Percentiles rank a stretch among this genome's conserved stretches.
phyloP scores from a whole-genome alignment of 2,888 invertebrate species.

The Drepana falcataria region DNA sequence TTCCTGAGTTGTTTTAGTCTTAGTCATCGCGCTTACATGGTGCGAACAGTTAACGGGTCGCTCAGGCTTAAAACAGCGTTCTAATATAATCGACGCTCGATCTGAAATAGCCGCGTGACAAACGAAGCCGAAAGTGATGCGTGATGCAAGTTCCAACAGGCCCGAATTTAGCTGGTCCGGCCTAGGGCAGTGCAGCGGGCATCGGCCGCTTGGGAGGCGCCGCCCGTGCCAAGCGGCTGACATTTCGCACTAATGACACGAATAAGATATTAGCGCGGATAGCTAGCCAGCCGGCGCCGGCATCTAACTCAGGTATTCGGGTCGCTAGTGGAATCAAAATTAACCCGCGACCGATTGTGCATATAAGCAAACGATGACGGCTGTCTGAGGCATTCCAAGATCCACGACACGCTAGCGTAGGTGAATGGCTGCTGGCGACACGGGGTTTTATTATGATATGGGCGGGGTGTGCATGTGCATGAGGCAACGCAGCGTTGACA shows the following conservation, averaged over 20 bases:
- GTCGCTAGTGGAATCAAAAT: conserved; percentile 55
- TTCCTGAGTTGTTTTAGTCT: conserved; percentile 46
- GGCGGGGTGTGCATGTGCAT: conserved; percentile 16
- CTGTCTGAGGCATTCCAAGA: conserved; percentile 10
- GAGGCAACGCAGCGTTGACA: conserved; percentile 37
- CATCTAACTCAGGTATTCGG: conserved; percentile 53
- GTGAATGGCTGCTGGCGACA: no score
- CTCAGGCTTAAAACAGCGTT: conserved; percentile 63
- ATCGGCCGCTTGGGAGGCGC: conserved; percentile 50
- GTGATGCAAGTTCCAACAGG: conserved; percentile 63
- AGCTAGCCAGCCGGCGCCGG: conserved; percentile 49
- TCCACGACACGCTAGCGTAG: no score
- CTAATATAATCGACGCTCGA: conserved; percentile 72
- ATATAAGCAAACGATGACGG: conserved; percentile 21
- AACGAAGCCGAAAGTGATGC: conserved; percentile 76
- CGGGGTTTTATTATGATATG: no score
- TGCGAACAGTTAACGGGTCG: conserved; percentile 40
- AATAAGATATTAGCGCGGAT: conserved; percentile 76
- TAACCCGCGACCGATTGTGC: conserved; percentile 35
- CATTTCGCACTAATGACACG: conserved; percentile 78
- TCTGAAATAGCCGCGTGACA: conserved; percentile 75
- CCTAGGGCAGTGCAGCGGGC: conserved; percentile 68
- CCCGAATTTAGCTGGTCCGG: conserved; percentile 71
- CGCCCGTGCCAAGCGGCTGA: conserved; percentile 70
- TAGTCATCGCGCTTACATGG: conserved; percentile 49